Evolutionary conservation across 2,113 vertebrate species (phyloP).

Genomic region (Gambusia holbrooki): DNA sequence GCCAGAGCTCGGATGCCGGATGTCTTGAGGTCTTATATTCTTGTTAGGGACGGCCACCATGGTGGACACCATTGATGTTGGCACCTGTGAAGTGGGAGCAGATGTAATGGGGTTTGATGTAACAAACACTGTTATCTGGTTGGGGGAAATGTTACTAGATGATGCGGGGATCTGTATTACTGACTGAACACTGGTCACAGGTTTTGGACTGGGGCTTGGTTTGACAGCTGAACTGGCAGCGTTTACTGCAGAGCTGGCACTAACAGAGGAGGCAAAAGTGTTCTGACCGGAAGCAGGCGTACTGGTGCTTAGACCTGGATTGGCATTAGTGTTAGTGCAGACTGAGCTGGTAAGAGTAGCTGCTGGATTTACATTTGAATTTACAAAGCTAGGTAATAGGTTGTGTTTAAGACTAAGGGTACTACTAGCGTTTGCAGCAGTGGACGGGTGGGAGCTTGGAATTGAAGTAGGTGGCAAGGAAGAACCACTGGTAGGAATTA

Average conservation of each 20-base stretch:
- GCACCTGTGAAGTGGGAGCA: constrained; percentile 84
- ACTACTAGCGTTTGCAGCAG: constrained; percentile 48
- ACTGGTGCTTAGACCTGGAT: constrained; percentile 49
- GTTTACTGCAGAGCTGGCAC: constrained; percentile 50
- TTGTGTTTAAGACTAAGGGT: constrained; percentile 53
- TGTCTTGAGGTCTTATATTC: constrained; percentile 87
- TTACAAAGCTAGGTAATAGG: constrained; percentile 30
- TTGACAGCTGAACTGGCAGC: constrained; percentile 46
- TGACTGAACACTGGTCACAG: constrained; percentile 81
- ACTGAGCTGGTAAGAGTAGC: constrained; percentile 28
- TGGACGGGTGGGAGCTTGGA: constrained; percentile 40
- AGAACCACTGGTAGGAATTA: constrained; percentile 56
- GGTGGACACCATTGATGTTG: constrained; percentile 86
- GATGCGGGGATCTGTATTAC: constrained; percentile 87
- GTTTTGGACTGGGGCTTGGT: constrained; percentile 74
- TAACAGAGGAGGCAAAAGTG: constrained; percentile 51
- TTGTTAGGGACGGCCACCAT: constrained; percentile 89
- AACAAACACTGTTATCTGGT: constrained; percentile 95
- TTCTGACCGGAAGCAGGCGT: constrained; percentile 55
- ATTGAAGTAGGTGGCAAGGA: constrained; percentile 43
- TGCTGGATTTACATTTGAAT: constrained; percentile 43
- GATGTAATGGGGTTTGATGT: constrained; percentile 92
- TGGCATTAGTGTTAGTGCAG: constrained; percentile 59
- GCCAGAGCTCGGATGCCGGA: constrained; percentile 74
- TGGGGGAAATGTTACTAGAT: constrained; percentile 85